Evolutionary conservation across 2,797 vertebrate genomes (phyloP), one percentile per base, ranked within the genome.

Genomic region (Xenopus petersii): DNA sequence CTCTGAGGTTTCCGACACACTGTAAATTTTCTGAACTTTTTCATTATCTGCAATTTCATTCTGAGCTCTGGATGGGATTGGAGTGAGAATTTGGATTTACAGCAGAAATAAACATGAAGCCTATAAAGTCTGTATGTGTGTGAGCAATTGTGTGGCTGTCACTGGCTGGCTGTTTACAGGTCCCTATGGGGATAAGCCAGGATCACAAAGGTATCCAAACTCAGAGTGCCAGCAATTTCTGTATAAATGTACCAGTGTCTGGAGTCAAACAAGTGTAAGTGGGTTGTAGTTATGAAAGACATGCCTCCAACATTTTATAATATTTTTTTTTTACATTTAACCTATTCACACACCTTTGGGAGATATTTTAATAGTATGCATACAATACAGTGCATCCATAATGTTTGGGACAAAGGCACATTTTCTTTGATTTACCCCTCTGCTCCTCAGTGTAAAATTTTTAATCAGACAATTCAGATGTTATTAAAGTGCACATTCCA

Each of bases 21-120:
- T 91, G 91, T 93, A 93, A 93, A 93, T 93, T 92, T 93, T 89
- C 86, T 86, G 90, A 93, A 93, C 90, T 93, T 92, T 91, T 92
- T 92, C 91, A 92, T 93, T 91, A 91, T 91, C 90, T 91, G 90
- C 90, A 90, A 91, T 91, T 92, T 93, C 89, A 90, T 91, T 90
- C 91, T 90, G 90, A 90, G 88, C 92, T 72, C 80, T 89, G 90
- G 91, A 90, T 90, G 87, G 86, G 89, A 90, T 90, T 91, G 89
- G 87, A 88, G 89, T 90, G 92, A 90, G 89, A 87, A 88, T 88
- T 85, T 87, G 88, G 88, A 92, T 92, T 93, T 92, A 92, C 92
- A 91, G 87, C 89, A 3, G 89, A 91, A 86, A 92, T 92, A 91
- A 92, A 92, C 90, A 90, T 89, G 62, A 66, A 21, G 91, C 90